phyloP scores from a whole-genome alignment of 2,888 invertebrate genomes.

The Trichacis sp. region DNA sequence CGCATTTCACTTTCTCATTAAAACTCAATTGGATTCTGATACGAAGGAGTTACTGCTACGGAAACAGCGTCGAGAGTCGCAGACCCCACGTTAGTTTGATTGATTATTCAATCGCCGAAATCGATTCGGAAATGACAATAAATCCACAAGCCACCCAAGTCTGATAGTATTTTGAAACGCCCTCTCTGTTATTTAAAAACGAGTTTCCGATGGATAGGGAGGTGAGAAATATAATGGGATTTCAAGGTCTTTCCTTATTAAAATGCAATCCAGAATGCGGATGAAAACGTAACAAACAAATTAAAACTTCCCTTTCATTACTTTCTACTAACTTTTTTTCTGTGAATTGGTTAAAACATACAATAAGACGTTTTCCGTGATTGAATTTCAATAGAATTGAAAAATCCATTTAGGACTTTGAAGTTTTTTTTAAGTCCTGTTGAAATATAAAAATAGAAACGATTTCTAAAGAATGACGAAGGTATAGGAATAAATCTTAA shows the following conservation, averaged over 20 bases:
- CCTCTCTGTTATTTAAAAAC: constrained; percentile 50
- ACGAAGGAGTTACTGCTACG: constrained; percentile 50
- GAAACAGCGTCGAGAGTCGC: constrained; percentile 18
- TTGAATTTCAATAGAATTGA: no score
- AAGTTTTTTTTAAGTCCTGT: no score
- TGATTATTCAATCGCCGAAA: constrained; percentile 66
- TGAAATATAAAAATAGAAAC: no score
- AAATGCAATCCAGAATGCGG: constrained; percentile 10
- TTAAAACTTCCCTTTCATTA: background rate
- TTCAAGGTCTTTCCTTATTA: constrained; percentile 35
- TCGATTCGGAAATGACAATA: constrained; percentile 64
- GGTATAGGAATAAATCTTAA: no score
- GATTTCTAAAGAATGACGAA: no score
- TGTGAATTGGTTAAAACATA: no score
- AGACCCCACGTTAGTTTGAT: constrained; percentile 48
- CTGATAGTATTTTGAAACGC: constrained; percentile 56
- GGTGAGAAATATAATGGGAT: constrained; percentile 33
- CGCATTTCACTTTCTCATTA: constrained; percentile 43
- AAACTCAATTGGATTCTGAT: constrained; percentile 60
- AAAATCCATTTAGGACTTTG: no score
- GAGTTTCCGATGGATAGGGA: constrained; percentile 22
- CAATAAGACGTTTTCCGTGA: no score
- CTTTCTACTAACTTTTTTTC: background rate
- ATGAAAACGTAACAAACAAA: background rate
- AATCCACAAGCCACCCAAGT: constrained; percentile 43